These are phyloP conservation scores for Adelognathus sp. DNA, from an alignment of 2,888 invertebrate genomes.

Conservation along the genomic window DNA sequence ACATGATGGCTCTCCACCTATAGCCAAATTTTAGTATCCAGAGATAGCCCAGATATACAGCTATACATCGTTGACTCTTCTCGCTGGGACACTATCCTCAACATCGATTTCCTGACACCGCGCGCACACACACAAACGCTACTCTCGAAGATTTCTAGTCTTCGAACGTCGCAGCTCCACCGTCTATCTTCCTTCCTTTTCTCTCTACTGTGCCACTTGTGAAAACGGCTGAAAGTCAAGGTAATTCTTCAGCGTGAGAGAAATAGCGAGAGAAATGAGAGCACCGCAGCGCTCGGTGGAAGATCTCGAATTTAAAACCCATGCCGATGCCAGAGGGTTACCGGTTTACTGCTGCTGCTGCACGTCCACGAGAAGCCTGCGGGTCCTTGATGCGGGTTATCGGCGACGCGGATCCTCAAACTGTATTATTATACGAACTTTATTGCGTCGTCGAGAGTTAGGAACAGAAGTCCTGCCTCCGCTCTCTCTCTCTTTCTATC, in stretches of 20 bases:
- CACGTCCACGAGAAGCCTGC: conserved; percentile 42
- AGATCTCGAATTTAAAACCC: conserved; percentile 50
- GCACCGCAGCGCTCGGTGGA: conserved; percentile 3
- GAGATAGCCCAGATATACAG: conserved; percentile 3
- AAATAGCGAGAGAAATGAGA: conserved; percentile 26
- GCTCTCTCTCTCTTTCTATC: background rate
- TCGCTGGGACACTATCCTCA: conserved; percentile 13
- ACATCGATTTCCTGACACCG: conserved; percentile 27
- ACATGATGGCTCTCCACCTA: conserved; percentile 25
- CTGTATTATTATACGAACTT: conserved; percentile 61
- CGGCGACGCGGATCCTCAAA: conserved; percentile 47
- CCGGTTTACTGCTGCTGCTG: conserved; percentile 48
- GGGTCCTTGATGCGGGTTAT: conserved; percentile 47
- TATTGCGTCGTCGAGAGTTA: conserved; percentile 60
- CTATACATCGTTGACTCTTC: background rate
- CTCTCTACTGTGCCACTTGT: conserved; percentile 8
- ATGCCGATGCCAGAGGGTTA: conserved; percentile 42
- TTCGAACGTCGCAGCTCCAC: background rate
- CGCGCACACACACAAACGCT: background rate
- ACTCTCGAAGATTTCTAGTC: conserved; percentile 1
- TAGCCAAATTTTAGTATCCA: conserved; percentile 10
- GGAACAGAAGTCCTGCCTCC: conserved; percentile 32
- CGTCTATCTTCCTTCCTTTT: background rate
- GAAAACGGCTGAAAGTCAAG: conserved; percentile 10
- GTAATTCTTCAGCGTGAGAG: background rate